These are phyloP conservation scores for Chelonus insularis DNA, from an alignment of 1,140 invertebrate genomes.

Conservation along the genomic window DNA sequence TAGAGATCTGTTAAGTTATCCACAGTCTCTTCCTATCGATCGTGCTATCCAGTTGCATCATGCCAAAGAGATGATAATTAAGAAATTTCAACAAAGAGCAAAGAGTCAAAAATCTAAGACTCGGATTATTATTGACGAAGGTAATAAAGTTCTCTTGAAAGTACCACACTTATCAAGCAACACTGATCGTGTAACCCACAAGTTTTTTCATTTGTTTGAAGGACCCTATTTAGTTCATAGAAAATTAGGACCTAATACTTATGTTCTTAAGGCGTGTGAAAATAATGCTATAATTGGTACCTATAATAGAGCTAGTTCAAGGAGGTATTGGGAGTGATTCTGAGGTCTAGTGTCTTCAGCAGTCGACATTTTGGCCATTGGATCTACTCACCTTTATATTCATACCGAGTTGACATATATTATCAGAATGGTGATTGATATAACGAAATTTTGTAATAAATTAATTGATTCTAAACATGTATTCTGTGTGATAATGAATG, in stretches of 20 bases:
- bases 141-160: conserved; percentile 24
- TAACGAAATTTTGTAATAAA: no score
- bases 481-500: no score
- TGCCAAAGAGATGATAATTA: not conserved
- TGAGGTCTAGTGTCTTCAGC: no score
- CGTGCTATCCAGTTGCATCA: conserved; percentile 11
- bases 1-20: conserved; percentile 8
- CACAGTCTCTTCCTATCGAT: not conserved
- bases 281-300: not conserved
- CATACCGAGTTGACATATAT: no score
- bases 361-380: no score
- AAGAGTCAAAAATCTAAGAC: conserved; percentile 12
- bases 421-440: no score
- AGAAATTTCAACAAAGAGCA: conserved; percentile 17
- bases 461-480: no score
- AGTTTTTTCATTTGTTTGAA: conserved; percentile 24
- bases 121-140: not conserved
- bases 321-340: conserved; percentile 22
- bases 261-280: not conserved
- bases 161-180: conserved; percentile 21
- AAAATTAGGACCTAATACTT: conserved; percentile 15
- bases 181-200: not conserved
- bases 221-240: conserved; percentile 16
- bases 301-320: conserved; percentile 17
- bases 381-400: no score